Evolutionary conservation across 1,140 invertebrate species (phyloP), one percentile per base, ranked within the genome.

Genomic region (Trichonephila clavata): DNA sequence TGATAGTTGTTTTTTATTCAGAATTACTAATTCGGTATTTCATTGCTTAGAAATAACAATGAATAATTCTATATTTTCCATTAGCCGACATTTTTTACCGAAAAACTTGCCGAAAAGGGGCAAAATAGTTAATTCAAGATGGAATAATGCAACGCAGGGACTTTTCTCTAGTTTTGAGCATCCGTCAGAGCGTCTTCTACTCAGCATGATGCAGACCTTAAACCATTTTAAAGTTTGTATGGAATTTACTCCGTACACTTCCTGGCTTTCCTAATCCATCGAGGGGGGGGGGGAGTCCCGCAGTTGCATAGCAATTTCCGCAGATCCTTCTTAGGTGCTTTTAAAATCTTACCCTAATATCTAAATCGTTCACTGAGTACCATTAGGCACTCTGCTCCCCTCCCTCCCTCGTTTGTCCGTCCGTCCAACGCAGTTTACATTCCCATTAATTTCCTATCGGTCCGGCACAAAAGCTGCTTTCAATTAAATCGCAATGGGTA

Each of bases 391-490:
- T 80, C 39, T 88, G 68, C 65, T n/a, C 39, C 90, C 77, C 39
- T 88, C 68, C 65, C 43, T n/a, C 1, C 83, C 90, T 90, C 89
- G 60, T 91, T 91, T 60, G 89, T 91, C 71, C 77, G 90, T 92
- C 80, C 80, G 90, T 63, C 90, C 39, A 27, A 24, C 91, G 39
- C 63, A 68, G 92, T 93, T 93, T 87, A 86, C 92, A 81, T 77
- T 93, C 65, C 86, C 92, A 93, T 93, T 93, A 93, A 88, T 93
- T 93, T 93, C 92, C 83, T 71, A 93, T 93, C 71, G 92, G 92
- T 87, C 92, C 84, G 59, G 86, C 84, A 92, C 90, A 92, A 92
- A 92, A 87, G 84, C 92, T 50, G 84, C 86, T 93, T 93, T 93
- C 92, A 93, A 93, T 93, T 93, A 93, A 93, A 93, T 93, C 84